Conservation (phyloP, 2,113 vertebrate species). For the Dasypus novemcinctus region DNA sequence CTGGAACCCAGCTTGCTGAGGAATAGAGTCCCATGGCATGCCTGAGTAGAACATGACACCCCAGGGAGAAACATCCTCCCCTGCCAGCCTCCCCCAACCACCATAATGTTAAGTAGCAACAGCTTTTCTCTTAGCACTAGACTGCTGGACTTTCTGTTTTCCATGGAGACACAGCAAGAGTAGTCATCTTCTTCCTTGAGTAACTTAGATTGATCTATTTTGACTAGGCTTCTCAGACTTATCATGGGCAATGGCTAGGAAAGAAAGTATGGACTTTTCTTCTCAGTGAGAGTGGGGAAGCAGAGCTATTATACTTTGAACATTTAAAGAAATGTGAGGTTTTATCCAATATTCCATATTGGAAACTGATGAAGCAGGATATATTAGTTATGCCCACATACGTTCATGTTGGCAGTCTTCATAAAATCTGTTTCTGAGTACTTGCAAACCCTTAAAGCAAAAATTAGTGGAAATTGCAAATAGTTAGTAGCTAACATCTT, state of each 20-base stretch:
- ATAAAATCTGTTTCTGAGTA: slow-evolving; percentile 29
- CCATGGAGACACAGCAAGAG: not conserved
- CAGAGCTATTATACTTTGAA: not conserved
- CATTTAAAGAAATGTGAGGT: slow-evolving; percentile 19
- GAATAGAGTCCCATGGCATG: not conserved
- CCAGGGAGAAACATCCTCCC: not conserved
- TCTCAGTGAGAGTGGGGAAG: not conserved
- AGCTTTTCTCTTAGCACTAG: not conserved
- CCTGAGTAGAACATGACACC: not conserved
- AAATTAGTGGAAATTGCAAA: slow-evolving; percentile 33
- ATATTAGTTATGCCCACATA: not conserved
- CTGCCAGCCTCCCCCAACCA: not conserved
- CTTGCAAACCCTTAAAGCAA: slow-evolving; percentile 17
- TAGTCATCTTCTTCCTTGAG: not conserved
- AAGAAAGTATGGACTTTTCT: not conserved
- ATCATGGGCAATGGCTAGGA: not conserved
- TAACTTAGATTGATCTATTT: not conserved
- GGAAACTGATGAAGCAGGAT: slow-evolving; percentile 21
- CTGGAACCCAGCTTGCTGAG: not conserved
- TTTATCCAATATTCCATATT: slow-evolving; percentile 21
- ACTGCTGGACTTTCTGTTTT: not conserved
- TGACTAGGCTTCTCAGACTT: not conserved
- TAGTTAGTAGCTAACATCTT: not conserved
- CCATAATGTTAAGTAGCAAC: not conserved
- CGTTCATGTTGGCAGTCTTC: slow-evolving; percentile 23